Base-by-base conservation (phyloP, 2,797 vertebrate genomes). In the Malacoctenus gilli region DNA sequence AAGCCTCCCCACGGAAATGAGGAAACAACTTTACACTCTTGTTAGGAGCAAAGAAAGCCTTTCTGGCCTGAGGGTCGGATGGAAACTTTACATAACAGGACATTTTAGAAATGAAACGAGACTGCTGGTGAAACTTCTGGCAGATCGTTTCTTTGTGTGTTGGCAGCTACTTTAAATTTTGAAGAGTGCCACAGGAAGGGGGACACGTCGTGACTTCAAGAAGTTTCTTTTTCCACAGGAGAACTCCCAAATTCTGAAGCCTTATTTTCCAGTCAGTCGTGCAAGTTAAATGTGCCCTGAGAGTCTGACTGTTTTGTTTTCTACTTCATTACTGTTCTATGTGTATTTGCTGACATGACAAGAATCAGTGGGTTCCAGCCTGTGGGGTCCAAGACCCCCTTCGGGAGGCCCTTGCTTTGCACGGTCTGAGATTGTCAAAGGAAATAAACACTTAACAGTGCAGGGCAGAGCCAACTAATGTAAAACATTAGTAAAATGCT, bases 71-170 rank as follows among this genome's bases (percentile, higher is more conserved):
- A 8, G 40, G 38, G 28, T 34, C 38, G 53, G 40, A 23, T 64
- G 77, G 71, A 82, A 83, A 82, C 34, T 69, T 75, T 18, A 32
- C 31, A 75, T 61, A 59, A 77, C 50, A 21, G 49, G 39, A 71
- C 55, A 38, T 68, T 68, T 59, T 51, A 46, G 28, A 54, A 65
- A 60, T 57, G 8, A 61, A 53, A 60, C 49, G 4, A 9, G 31
- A 8, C 18, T 13, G n/a, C 53, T 58, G 36, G 28, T 66, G 14
- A 43, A 43, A 43, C 21, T 3, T 22, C 22, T 38, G 15, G 5
- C 10, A n/a, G n/a, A n/a, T n/a, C 34, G 1, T 58, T 51, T 48
- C 12, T 4, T 4, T 21, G 38, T 44, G 21, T 21, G 11, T 39
- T 39, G 9, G 28, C 7, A 25, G 44, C 37, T 25, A 11, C 34